Conservation (phyloP, 2,888 invertebrate genomes). For the Helicoverpa assulta region DNA sequence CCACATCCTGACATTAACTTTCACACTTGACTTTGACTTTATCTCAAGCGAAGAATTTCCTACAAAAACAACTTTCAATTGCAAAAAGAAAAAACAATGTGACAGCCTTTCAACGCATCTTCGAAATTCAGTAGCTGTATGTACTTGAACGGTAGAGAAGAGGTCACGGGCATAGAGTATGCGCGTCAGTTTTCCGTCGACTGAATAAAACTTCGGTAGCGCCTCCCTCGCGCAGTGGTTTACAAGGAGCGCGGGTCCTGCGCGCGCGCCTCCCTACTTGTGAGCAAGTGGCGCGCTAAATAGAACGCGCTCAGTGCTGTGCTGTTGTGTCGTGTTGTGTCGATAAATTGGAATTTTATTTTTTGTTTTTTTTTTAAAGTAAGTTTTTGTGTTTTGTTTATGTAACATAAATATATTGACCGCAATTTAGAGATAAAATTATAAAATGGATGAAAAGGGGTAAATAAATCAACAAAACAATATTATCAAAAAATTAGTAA, state of each 20-base stretch:
- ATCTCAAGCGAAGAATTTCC: not conserved
- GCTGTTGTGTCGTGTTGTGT: constrained; percentile 55
- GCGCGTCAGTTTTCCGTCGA: constrained; percentile 37
- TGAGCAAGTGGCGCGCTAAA: constrained; percentile 42
- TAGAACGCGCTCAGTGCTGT: constrained; percentile 59
- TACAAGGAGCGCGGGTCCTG: constrained; percentile 60
- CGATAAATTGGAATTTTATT: constrained; percentile 11
- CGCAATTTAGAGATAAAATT: no score
- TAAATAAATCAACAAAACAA: no score
- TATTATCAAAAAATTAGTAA: no score
- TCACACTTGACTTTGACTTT: not conserved
- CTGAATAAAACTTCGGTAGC: constrained; percentile 60
- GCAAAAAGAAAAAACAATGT: constrained; percentile 15
- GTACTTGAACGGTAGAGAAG: constrained; percentile 63
- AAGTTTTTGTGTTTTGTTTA: constrained; percentile 20
- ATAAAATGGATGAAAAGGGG: no score
- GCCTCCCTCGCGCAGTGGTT: constrained; percentile 56
- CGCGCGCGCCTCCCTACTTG: constrained; percentile 31
- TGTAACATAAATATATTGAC: no score
- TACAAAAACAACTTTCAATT: not conserved
- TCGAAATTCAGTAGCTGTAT: constrained; percentile 44
- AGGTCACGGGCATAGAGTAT: constrained; percentile 56
- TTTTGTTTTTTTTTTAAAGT: constrained; percentile 22
- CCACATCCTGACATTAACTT: not conserved
- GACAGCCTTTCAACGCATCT: constrained; percentile 21